Percentiles rank a stretch among this genome's conserved stretches.
Evolutionary conservation across 1,140 invertebrate species (phyloP).

Genomic region (Sitobion miscanthi): DNA sequence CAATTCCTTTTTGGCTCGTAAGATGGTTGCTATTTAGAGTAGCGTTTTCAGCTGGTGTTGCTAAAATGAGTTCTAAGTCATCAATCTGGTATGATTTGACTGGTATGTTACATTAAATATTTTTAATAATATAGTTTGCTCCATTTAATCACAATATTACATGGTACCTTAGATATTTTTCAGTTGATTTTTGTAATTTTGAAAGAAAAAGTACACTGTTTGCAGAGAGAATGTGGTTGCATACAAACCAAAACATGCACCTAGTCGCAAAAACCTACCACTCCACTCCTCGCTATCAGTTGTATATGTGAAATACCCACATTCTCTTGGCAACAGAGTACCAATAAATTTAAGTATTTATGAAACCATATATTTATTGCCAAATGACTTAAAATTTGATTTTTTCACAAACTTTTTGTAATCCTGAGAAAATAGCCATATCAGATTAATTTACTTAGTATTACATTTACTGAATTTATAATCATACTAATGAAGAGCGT

Average conservation of each 20-base stretch:
- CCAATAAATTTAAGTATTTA: neutral
- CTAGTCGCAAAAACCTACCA: neutral
- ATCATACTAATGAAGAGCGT: no score
- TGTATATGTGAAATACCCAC: neutral
- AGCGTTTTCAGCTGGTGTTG: constrained; percentile 77
- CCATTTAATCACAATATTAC: neutral
- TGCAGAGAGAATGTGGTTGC: neutral
- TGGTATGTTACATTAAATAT: constrained; percentile 66
- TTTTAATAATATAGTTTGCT: neutral
- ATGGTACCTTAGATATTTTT: neutral
- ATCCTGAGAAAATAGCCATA: no score
- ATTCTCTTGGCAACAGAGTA: neutral
- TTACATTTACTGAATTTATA: no score
- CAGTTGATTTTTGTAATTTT: neutral
- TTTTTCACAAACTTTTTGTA: no score
- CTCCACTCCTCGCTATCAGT: neutral
- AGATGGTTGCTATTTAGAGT: constrained; percentile 81
- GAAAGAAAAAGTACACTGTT: neutral
- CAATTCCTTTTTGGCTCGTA: constrained; percentile 75
- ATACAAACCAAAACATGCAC: neutral
- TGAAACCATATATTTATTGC: neutral
- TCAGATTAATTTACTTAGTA: no score
- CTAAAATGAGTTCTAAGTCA: constrained; percentile 78
- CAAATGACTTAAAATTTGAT: no score
- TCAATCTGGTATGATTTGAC: constrained; percentile 83